phyloP scores from a whole-genome alignment of 2,797 vertebrate species.

The Phalloptychus januarius region DNA sequence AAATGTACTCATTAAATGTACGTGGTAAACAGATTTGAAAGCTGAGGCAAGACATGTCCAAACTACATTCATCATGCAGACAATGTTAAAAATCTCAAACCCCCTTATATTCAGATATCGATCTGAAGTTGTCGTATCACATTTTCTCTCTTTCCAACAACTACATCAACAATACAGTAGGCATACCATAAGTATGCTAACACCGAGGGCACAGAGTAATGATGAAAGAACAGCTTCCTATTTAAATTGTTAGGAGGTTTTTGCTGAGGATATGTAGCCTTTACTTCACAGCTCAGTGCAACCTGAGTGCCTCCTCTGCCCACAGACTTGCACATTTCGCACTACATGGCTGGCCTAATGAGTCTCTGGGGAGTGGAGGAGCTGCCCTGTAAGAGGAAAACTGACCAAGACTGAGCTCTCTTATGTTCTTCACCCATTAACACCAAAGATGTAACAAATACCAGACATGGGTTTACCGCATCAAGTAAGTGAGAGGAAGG shows the following conservation, averaged over 20 bases:
- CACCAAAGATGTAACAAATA: slow-evolving; percentile 66
- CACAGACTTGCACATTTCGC: slow-evolving; percentile 50
- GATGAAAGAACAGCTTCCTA: slow-evolving; percentile 18
- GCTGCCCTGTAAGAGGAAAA: slow-evolving; percentile 71
- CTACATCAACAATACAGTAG: neutral
- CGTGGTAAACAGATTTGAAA: neutral
- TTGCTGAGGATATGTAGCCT: slow-evolving; percentile 62
- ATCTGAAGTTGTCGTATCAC: neutral
- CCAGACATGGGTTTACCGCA: slow-evolving; percentile 32
- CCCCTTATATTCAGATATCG: too few species aligned
- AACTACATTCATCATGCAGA: neutral
- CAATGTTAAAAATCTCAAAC: neutral
- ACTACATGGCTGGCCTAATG: slow-evolving; percentile 67
- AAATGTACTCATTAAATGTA: neutral
- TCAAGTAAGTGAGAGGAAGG: slow-evolving; percentile 21
- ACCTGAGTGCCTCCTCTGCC: slow-evolving; percentile 56
- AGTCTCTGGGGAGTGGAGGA: slow-evolving; percentile 70
- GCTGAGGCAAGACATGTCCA: neutral
- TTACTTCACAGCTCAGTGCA: slow-evolving; percentile 57
- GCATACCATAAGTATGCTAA: neutral
- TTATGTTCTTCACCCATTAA: slow-evolving; percentile 62
- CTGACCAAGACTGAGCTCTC: slow-evolving; percentile 63
- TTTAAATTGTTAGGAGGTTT: slow-evolving; percentile 35
- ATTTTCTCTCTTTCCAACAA: neutral
- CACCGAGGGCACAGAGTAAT: neutral